A percentile compares a stretch with the other conserved stretches of the same genome.
Conservation (phyloP, 2,888 invertebrate genomes). For the Cynaeus angustus region DNA sequence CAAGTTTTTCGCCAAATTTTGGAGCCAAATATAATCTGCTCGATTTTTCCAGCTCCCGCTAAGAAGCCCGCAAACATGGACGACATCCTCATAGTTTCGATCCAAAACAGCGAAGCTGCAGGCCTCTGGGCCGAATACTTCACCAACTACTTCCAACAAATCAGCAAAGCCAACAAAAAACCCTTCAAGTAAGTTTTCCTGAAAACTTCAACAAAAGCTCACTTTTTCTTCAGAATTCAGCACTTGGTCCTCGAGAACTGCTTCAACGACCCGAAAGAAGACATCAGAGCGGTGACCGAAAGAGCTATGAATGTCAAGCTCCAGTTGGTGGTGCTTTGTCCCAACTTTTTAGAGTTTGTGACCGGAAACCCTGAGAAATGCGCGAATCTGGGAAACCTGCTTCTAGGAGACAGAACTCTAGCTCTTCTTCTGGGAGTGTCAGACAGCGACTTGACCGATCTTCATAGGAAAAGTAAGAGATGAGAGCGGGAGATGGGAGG, state of each 20-base stretch:
- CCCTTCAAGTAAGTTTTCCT: constrained; percentile 81
- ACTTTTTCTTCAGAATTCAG: constrained; percentile 77
- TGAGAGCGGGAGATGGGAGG: not conserved
- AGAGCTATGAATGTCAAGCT: constrained; percentile 80
- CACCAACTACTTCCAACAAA: constrained; percentile 88
- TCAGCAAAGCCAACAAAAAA: constrained; percentile 83
- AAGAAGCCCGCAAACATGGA: constrained; percentile 77
- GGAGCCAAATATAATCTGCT: no score
- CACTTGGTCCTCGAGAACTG: constrained; percentile 83
- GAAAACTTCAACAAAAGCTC: constrained; percentile 3
- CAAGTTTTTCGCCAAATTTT: no score
- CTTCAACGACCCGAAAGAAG: constrained; percentile 66
- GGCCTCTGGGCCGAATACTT: constrained; percentile 88
- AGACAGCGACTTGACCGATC: constrained; percentile 80
- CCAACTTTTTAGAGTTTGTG: constrained; percentile 80
- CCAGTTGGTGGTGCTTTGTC: constrained; percentile 88
- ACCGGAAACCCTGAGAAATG: constrained; percentile 74
- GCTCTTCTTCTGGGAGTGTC: constrained; percentile 88
- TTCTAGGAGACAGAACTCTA: constrained; percentile 83
- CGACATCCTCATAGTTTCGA: constrained; percentile 87
- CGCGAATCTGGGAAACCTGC: constrained; percentile 74
- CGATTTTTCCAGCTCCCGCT: constrained; percentile 62
- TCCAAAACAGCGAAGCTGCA: constrained; percentile 85
- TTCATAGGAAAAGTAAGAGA: constrained; percentile 78
- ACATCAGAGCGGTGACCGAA: constrained; percentile 74